Conservation (phyloP, 2,888 invertebrate genomes). For the Tanytarsus gracilentus region DNA sequence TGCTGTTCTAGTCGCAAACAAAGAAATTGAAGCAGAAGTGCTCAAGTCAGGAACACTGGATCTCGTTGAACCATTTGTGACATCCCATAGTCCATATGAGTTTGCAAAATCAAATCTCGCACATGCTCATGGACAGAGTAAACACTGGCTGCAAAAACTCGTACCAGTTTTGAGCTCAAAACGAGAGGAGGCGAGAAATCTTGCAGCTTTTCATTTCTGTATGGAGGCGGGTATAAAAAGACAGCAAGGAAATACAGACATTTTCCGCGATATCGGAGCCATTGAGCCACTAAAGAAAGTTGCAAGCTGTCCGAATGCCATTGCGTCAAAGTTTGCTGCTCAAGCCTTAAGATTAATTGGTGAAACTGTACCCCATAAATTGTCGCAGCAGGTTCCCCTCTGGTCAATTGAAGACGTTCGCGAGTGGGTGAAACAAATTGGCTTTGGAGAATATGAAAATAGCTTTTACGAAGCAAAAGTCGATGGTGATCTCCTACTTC, state of each 20-base stretch:
- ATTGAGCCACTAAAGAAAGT: slow-evolving; percentile 91
- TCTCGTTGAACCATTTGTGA: slow-evolving; percentile 93
- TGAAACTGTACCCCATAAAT: slow-evolving; percentile 93
- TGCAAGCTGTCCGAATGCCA: slow-evolving; percentile 95
- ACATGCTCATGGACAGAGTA: slow-evolving; percentile 92
- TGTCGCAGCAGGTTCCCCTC: slow-evolving; percentile 95
- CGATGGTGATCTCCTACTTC: slow-evolving; percentile 90
- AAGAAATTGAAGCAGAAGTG: slow-evolving; percentile 95
- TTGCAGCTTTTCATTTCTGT: slow-evolving; percentile 97
- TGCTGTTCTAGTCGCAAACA: slow-evolving; percentile 90
- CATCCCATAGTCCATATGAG: slow-evolving; percentile 85
- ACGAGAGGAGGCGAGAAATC: slow-evolving; percentile 87
- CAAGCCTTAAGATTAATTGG: slow-evolving; percentile 87
- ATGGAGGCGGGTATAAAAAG: slow-evolving; percentile 99
- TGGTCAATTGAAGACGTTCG: slow-evolving; percentile 96
- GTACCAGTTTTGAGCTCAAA: slow-evolving; percentile 92
- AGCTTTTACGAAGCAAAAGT: slow-evolving; percentile 87
- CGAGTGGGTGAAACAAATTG: slow-evolving; percentile 98
- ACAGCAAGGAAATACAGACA: slow-evolving; percentile 79
- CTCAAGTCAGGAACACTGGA: slow-evolving; percentile 92
- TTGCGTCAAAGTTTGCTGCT: slow-evolving; percentile 93
- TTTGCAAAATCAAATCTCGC: slow-evolving; percentile 88
- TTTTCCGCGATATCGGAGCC: slow-evolving; percentile 90
- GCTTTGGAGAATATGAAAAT: slow-evolving; percentile 73
- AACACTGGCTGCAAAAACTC: slow-evolving; percentile 85